Base-by-base conservation (phyloP, 2,888 invertebrate genomes). In the Apamea monoglypha region DNA sequence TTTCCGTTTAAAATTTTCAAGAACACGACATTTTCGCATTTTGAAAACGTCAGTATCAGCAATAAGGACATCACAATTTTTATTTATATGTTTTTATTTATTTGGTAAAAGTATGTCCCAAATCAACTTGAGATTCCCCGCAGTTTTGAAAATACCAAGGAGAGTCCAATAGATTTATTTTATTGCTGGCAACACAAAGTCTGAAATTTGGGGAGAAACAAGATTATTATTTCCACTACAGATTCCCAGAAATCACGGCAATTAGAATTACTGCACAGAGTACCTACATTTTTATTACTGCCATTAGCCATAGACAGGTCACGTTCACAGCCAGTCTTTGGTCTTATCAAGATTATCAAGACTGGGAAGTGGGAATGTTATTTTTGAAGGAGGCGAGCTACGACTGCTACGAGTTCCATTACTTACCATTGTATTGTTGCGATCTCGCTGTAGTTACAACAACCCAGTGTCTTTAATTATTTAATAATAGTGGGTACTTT, bases 101-200 rank as follows among this genome's bases (percentile, higher is more conserved):
- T 50, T 50, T 18, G 16, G 16, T 50, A 18, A 6, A 50, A 50
- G 18, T 18, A 50, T 50, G 50, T 61, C 61, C 61, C 7, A 1
- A 61, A 61, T 7, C 18, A 18, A 63, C 29, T 32, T 63, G 29
- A 63, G 7, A 32, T 63, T 32, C 18, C 8, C 18, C 32, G 29
- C 18, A 32, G 29, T 8, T 32, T 63, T 8, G 8, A 18, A 18
- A 63, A 32, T 63, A 18, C 3, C 32, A 61, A 7, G 61, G 29
- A 29, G 18, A 50, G 21, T 53, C 4, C 4, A 74, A 74, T 18
- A 40, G 18, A 64, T 76, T 32, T 74, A 76, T 40, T 64, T 76
- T 7, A 56, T 76, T 64, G 16, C 12, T 77, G 56, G 77, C 36
- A 66, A 66, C 77, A 66, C 56, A 7, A 50, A 47, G 44, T 77